These are phyloP conservation scores for Cassiopea xamachana DNA, from an alignment of 30 jellyfish, hydroid and myxozoan genomes.

Conservation along the genomic window DNA sequence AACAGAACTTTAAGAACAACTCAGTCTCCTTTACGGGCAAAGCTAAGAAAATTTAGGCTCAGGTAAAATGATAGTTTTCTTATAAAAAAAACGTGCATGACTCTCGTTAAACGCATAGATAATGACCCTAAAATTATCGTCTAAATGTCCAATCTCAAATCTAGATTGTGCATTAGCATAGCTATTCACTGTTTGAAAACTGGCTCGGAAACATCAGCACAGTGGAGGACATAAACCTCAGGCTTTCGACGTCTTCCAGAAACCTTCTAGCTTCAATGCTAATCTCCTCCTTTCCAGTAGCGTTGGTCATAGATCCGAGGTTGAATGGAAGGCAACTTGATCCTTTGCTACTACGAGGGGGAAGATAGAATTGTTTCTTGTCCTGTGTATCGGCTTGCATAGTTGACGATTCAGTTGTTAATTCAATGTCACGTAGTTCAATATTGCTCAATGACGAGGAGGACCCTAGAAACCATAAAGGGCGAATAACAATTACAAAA, in stretches of 20 bases:
- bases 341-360: slow-evolving; percentile 9
- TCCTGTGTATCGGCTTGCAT: neutral
- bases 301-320: slow-evolving; percentile 34
- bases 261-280: slow-evolving; percentile 51
- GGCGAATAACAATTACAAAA: neutral
- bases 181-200: slow-evolving; percentile 35
- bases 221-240: slow-evolving; percentile 59
- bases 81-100: too few relatives aligned
- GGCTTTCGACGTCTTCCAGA: slow-evolving; percentile 38
- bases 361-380: neutral
- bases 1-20: too few relatives aligned
- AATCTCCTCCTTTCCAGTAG: slow-evolving; percentile 4
- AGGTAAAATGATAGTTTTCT: too few relatives aligned
- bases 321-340: slow-evolving; percentile 51
- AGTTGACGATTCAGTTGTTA: neutral
- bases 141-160: too few relatives aligned
- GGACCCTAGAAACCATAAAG: slow-evolving; percentile 8
- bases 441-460: slow-evolving; percentile 17
- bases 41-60: too few relatives aligned
- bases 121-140: too few relatives aligned
- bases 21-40: too few relatives aligned
- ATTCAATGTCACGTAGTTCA: slow-evolving; percentile 26
- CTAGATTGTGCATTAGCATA: too few relatives aligned
- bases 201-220: slow-evolving; percentile 71
- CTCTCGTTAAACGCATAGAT: too few relatives aligned